Percentiles rank a stretch among this genome's conserved stretches.
Evolutionary conservation across 2,797 vertebrate species (phyloP).

Genomic region (Atherinosoma microstoma): DNA sequence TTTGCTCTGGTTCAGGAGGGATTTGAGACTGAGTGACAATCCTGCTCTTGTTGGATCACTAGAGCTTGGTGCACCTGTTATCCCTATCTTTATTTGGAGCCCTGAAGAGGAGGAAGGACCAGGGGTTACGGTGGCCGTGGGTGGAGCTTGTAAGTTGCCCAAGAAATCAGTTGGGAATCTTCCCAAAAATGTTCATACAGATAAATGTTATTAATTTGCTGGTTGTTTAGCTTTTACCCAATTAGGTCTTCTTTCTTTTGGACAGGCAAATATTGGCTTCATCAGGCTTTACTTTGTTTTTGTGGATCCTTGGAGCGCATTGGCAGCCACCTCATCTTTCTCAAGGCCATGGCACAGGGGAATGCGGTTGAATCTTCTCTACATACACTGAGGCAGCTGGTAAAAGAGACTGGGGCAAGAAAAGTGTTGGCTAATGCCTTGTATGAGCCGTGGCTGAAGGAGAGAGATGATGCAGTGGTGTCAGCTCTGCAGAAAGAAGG

Average conservation of each 20-base stretch:
- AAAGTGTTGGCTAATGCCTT: constrained; percentile 78
- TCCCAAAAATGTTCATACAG: background rate
- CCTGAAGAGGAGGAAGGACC: constrained; percentile 80
- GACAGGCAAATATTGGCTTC: constrained; percentile 82
- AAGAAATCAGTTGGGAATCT: background rate
- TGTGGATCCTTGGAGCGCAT: constrained; percentile 68
- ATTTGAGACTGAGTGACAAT: constrained; percentile 81
- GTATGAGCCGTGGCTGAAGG: constrained; percentile 84
- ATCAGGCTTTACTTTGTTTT: constrained; percentile 77
- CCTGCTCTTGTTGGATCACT: constrained; percentile 76
- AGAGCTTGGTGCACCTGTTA: constrained; percentile 76
- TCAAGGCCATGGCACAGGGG: constrained; percentile 37
- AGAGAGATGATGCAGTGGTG: constrained; percentile 72
- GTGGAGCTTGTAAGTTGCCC: constrained; percentile 76
- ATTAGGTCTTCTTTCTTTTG: background rate
- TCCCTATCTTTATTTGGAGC: constrained; percentile 82
- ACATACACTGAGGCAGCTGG: constrained; percentile 56
- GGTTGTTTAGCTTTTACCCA: background rate
- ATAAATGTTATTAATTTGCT: background rate
- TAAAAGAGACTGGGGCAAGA: constrained; percentile 71
- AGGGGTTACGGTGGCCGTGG: constrained; percentile 74
- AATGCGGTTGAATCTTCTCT: constrained; percentile 58
- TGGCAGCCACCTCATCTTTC: constrained; percentile 74
- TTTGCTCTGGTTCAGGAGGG: constrained; percentile 81
- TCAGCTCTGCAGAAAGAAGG: constrained; percentile 66